phyloP scores from a whole-genome alignment of 2,888 invertebrate genomes.

The Galerucella pusilla region DNA sequence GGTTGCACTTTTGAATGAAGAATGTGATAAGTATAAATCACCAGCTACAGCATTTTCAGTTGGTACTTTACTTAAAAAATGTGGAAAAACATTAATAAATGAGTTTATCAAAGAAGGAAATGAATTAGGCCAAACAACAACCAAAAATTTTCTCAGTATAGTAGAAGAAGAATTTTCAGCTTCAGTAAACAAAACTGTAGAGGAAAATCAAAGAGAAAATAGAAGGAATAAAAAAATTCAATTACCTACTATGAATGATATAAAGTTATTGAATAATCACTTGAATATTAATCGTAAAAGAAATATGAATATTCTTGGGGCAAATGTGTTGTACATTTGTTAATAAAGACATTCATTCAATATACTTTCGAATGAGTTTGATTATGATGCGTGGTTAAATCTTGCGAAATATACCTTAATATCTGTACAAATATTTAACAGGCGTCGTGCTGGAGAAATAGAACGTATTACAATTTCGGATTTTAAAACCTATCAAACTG shows the following conservation, averaged over 20 bases:
- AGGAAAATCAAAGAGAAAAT: constrained; percentile 29
- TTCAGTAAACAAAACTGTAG: constrained; percentile 32
- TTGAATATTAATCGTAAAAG: constrained; percentile 12
- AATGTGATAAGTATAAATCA: constrained; percentile 19
- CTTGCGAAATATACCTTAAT: constrained; percentile 40
- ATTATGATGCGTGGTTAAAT: constrained; percentile 25
- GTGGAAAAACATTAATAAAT: constrained; percentile 27
- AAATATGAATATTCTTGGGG: constrained; percentile 1
- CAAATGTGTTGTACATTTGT: no score
- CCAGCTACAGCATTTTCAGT: constrained; percentile 20
- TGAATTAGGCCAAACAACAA: constrained; percentile 21
- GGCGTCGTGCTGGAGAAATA: constrained; percentile 42
- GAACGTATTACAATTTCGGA: constrained; percentile 36
- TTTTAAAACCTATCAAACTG: constrained; percentile 33
- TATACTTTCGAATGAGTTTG: constrained; percentile 16
- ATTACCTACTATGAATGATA: constrained; percentile 20
- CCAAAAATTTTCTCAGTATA: constrained; percentile 24
- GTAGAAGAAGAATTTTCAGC: constrained; percentile 19
- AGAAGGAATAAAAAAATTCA: constrained; percentile 23
- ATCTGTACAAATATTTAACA: constrained; percentile 42
- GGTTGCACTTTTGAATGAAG: constrained; percentile 19
- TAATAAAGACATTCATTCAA: no score
- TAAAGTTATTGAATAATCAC: constrained; percentile 20
- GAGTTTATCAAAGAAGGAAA: constrained; percentile 22
- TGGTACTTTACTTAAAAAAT: constrained; percentile 25